These are phyloP conservation scores for Himalopsyche japonica DNA, from an alignment of 2,888 invertebrate genomes.

Conservation along the genomic window DNA sequence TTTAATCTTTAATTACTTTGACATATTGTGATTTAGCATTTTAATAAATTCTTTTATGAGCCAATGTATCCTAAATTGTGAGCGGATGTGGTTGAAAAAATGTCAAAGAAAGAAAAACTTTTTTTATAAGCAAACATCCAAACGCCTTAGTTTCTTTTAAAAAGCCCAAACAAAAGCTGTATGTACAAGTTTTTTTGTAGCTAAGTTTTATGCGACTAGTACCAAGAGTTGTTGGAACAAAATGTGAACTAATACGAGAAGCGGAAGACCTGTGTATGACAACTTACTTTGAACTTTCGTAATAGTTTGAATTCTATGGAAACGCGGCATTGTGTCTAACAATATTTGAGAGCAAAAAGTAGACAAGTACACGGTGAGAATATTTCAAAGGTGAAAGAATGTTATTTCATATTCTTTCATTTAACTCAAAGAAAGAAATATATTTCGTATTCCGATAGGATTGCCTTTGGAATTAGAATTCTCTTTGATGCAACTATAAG, in stretches of 20 bases:
- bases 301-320: not conserved
- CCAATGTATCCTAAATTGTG: too few species aligned
- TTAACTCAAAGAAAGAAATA: not conserved
- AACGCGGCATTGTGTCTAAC: not conserved
- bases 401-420: not conserved
- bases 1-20: too few species aligned
- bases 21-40: too few species aligned
- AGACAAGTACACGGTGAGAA: not conserved
- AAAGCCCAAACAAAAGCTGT: not conserved
- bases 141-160: not conserved
- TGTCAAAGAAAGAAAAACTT: too few species aligned
- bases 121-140: too few species aligned
- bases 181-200: not conserved
- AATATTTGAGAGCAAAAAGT: not conserved
- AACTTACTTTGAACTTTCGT: not conserved
- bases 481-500: not conserved
- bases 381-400: not conserved
- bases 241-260: not conserved
- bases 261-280: not conserved
- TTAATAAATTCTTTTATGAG: too few species aligned
- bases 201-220: not conserved
- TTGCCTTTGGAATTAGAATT: not conserved
- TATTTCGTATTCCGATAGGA: not conserved
- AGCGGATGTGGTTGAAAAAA: too few species aligned
- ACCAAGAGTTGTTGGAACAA: not conserved